phyloP scores from a whole-genome alignment of 2,888 invertebrate genomes.

The Diabrotica balteata region DNA sequence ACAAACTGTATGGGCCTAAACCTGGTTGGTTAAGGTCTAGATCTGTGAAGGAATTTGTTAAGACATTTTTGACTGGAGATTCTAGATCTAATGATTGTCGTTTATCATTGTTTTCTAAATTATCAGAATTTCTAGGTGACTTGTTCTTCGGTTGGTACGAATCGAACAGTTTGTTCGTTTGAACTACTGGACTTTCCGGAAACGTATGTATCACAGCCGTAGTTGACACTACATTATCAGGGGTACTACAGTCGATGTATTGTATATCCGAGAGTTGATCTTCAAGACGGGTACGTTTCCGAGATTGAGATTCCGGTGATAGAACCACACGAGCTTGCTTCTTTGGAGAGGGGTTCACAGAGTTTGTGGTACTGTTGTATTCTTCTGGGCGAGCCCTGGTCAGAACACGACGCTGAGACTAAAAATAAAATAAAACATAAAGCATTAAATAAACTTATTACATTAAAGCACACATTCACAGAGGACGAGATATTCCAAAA shows the following conservation, averaged over 20 bases:
- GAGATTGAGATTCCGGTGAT: constrained; percentile 63
- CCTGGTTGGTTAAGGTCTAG: constrained; percentile 50
- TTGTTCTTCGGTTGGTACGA: constrained; percentile 58
- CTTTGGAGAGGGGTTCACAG: constrained; percentile 68
- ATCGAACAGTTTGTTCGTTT: constrained; percentile 39
- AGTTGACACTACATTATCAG: constrained; percentile 65
- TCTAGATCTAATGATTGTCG: constrained; percentile 57
- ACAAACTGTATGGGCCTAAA: constrained; percentile 45
- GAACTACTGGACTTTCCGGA: constrained; percentile 39
- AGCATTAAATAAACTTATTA: background rate
- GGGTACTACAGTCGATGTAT: constrained; percentile 82
- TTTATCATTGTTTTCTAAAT: constrained; percentile 44
- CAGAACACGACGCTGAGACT: constrained; percentile 62
- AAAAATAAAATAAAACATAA: constrained; percentile 43
- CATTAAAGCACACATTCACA: background rate
- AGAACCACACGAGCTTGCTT: constrained; percentile 66
- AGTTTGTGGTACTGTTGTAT: constrained; percentile 63
- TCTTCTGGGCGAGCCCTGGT: constrained; percentile 65
- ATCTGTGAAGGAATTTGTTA: constrained; percentile 57
- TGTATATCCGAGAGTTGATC: constrained; percentile 81
- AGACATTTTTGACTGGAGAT: constrained; percentile 31
- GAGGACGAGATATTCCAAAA: too few relatives aligned
- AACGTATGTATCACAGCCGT: constrained; percentile 55
- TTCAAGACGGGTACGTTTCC: constrained; percentile 75
- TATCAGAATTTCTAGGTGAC: constrained; percentile 55